Percentiles rank a stretch among this genome's conserved stretches.
Conservation (phyloP, 2,797 vertebrate genomes). For the Siniperca obscura region DNA sequence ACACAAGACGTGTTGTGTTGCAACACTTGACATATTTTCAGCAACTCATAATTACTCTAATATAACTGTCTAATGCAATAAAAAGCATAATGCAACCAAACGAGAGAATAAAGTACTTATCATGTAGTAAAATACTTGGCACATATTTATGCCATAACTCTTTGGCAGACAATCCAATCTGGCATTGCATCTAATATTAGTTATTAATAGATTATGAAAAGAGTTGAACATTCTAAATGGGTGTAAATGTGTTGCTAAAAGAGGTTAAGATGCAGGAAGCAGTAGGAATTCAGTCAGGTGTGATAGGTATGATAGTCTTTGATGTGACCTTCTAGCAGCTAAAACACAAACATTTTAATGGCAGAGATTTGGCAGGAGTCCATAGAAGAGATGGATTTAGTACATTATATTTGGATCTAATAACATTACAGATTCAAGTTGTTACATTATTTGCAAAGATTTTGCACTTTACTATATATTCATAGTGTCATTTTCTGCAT, state of each 20-base stretch:
- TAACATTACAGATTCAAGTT: neutral
- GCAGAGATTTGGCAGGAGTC: neutral
- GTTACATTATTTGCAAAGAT: neutral
- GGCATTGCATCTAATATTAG: neutral
- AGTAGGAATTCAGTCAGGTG: conserved; percentile 17
- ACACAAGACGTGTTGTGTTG: conserved; percentile 1
- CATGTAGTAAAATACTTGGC: neutral
- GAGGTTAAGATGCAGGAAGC: conserved; percentile 14
- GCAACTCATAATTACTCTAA: neutral
- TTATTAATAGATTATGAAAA: conserved; percentile 37
- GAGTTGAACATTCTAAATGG: conserved; percentile 43
- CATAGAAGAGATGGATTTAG: neutral
- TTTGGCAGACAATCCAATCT: conserved; percentile 15
- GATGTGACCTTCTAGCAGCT: conserved; percentile 29
- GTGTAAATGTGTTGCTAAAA: conserved; percentile 54
- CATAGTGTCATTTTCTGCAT: neutral
- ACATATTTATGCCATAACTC: neutral
- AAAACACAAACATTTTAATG: neutral
- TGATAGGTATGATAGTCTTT: neutral
- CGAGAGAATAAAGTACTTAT: neutral
- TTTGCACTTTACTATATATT: neutral
- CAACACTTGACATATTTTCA: conserved; percentile 23
- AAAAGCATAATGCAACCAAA: conserved; percentile 2
- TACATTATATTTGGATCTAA: neutral
- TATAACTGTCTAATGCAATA: neutral